A percentile compares a stretch with the other conserved stretches of the same genome.
Evolutionary conservation across 2,113 vertebrate species (phyloP).

Genomic region (Ifrita kowaldi): DNA sequence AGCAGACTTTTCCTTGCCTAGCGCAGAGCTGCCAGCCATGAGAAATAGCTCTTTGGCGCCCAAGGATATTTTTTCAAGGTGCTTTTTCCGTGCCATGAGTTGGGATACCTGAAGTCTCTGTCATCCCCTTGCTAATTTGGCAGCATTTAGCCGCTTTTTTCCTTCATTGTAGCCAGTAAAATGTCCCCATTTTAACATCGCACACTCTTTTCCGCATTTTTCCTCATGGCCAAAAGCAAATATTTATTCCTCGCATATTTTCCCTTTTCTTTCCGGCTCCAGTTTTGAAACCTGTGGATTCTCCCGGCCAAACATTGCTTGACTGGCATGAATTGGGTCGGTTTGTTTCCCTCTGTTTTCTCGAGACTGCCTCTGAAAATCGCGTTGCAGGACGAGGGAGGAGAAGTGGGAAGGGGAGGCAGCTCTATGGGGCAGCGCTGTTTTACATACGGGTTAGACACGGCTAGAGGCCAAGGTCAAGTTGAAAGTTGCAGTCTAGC

Average conservation of each 20-base stretch:
- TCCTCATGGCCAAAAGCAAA: slow-evolving; percentile 71
- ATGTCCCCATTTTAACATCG: not conserved
- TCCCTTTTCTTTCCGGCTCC: slow-evolving; percentile 48
- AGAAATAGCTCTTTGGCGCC: not conserved
- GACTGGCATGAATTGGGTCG: not conserved
- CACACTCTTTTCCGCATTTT: slow-evolving; percentile 58
- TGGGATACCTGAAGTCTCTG: not conserved
- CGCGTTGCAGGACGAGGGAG: not conserved
- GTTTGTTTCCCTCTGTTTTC: not conserved
- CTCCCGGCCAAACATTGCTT: not conserved
- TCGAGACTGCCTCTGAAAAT: slow-evolving; percentile 11
- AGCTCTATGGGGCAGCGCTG: slow-evolving; percentile 58
- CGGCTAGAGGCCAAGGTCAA: slow-evolving; percentile 97
- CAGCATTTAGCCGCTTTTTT: not conserved
- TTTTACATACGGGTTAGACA: slow-evolving; percentile 78
- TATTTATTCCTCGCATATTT: slow-evolving; percentile 72
- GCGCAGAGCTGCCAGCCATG: slow-evolving; percentile 50
- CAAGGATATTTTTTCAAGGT: not conserved
- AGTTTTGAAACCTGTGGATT: slow-evolving; percentile 55
- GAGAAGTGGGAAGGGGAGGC: not conserved
- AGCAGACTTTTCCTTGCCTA: slow-evolving; percentile 53
- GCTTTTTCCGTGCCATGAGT: not conserved
- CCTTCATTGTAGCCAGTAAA: slow-evolving; percentile 20
- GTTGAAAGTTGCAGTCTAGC: slow-evolving; percentile 89
- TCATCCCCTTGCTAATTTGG: not conserved